Conservation (phyloP, 2,888 invertebrate species). For the Nomada ferruginata region DNA sequence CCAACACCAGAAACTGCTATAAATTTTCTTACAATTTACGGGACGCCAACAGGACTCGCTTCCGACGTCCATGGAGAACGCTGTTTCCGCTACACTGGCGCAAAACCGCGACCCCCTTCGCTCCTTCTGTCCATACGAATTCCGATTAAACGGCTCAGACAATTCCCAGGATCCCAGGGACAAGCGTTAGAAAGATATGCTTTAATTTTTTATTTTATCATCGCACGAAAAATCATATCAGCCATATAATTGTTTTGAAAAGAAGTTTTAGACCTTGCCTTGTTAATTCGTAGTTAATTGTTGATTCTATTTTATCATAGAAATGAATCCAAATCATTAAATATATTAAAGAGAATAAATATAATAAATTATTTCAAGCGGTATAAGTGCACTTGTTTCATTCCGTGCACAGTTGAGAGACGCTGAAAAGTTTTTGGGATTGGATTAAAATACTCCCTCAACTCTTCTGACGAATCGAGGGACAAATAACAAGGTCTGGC, state of each 20-base stretch:
- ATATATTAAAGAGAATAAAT: too few relatives aligned
- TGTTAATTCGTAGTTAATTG: too few relatives aligned
- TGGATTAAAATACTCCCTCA: slow-evolving; percentile 29
- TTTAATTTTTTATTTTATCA: too few relatives aligned
- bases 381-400: neutral
- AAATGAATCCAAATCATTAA: too few relatives aligned
- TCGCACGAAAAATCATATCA: too few relatives aligned
- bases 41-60: slow-evolving; percentile 55
- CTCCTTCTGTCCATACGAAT: neutral
- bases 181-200: too few relatives aligned
- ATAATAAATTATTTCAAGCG: too few relatives aligned
- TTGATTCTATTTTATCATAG: too few relatives aligned
- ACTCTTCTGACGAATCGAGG: slow-evolving; percentile 21
- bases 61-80: slow-evolving; percentile 43
- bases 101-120: slow-evolving; percentile 24
- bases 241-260: too few relatives aligned
- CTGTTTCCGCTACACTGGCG: slow-evolving; percentile 6
- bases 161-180: too few relatives aligned
- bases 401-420: neutral
- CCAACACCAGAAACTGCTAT: slow-evolving; percentile 65
- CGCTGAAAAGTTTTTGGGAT: neutral
- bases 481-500: slow-evolving; percentile 47
- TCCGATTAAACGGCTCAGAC: neutral
- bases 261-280: too few relatives aligned
- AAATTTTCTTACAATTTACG: slow-evolving; percentile 73